Base-by-base conservation (phyloP, 1,140 invertebrate species). In the Nomia melanderi region DNA sequence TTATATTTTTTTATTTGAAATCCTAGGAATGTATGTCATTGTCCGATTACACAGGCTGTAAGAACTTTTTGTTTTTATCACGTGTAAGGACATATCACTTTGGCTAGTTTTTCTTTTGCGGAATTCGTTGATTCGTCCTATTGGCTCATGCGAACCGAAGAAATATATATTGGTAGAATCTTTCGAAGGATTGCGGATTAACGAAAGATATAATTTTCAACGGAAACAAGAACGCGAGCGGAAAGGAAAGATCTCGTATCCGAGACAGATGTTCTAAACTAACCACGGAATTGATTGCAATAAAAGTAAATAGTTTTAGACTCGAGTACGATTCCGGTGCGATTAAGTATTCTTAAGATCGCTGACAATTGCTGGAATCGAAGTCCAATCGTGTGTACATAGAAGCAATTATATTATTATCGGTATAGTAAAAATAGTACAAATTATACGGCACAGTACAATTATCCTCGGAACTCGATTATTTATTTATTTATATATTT, bases 361-460 rank as follows among this genome's bases (percentile, higher is more conserved):
- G 14, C n/a, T 67, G 36, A 57, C 23, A 14, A 66, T 12, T 54
- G 63, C 47, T 20, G 1, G n/a, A 23, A 53, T 27, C 27, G 14
- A 17, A 39, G 25, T 59, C 39, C 23, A 67, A 69, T 47, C 69
- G 65, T 76, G 69, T 20, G 47, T 69, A 76, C 14, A 47, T 27
- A 20, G n/a, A 47, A 39, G 7, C 44, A 57, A 75, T 44, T 33
- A 14, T 14, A 54, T 54, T 27, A 27, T 27, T 54, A 67, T n/a
- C 25, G 17, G 1, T 12, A 57, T 66, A 75, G 64, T 59, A 75
- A 54, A 4, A 14, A 60, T 69, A 76, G 73, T 76, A 76, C 65
- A 76, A 76, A 76, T 50, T 47, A 67, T 25, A 57, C 36, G 64
- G 23, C 20, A 59, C 31, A 20, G 14, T 59, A 60, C 31, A 69